phyloP scores from a whole-genome alignment of 2,113 vertebrate genomes.

The Archocentrus centrarchus region DNA sequence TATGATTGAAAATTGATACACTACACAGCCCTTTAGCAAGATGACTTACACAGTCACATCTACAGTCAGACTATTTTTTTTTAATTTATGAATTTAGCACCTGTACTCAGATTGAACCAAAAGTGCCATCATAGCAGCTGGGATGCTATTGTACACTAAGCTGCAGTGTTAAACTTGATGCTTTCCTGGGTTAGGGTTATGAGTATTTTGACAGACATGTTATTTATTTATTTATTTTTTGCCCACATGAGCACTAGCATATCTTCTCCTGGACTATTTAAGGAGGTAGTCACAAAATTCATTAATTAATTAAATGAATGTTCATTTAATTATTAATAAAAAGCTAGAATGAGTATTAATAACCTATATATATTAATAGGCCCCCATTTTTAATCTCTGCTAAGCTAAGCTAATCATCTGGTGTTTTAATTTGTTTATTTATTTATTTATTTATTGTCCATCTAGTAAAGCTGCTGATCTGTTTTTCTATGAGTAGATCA shows the following conservation, averaged over 20 bases:
- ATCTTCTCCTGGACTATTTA: not conserved
- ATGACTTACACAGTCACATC: too few relatives aligned
- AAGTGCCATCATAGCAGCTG: too few relatives aligned
- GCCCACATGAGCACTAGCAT: not conserved
- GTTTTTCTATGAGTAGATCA: not conserved
- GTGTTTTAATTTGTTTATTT: not conserved
- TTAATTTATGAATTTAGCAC: too few relatives aligned
- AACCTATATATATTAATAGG: constrained; percentile 3
- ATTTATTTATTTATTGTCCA: too few relatives aligned
- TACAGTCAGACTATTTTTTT: too few relatives aligned
- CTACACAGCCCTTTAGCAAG: too few relatives aligned
- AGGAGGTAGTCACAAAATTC: not conserved
- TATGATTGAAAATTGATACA: not conserved
- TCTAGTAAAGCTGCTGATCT: not conserved
- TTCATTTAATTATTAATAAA: not conserved
- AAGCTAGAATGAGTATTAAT: not conserved
- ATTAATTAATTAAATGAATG: not conserved
- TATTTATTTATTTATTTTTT: too few relatives aligned
- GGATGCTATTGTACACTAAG: too few relatives aligned
- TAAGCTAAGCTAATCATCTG: not conserved
- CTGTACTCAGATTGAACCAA: too few relatives aligned
- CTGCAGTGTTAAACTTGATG: not conserved
- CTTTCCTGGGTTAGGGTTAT: not conserved
- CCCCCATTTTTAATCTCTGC: not conserved
- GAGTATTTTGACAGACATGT: not conserved